A percentile compares a stretch with the other conserved stretches of the same genome.
These are phyloP conservation scores for Stomatorhinus ivindoensis DNA, from an alignment of 2,113 vertebrate genomes.

Conservation along the genomic window DNA sequence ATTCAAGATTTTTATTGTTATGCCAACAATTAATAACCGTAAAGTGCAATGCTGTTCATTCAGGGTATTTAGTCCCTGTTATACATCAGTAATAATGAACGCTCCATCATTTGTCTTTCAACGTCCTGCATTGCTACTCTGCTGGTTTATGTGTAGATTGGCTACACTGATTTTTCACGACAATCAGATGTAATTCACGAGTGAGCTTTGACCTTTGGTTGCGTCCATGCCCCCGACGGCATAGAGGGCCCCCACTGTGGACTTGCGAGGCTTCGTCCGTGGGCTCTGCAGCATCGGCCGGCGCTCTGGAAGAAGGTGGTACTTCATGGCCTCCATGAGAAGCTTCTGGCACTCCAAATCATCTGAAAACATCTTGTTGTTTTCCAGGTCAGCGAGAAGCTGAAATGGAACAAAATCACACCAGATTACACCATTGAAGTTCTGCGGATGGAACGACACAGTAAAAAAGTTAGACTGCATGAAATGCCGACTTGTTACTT, in stretches of 20 bases:
- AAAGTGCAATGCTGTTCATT: not conserved
- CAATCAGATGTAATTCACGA: not conserved
- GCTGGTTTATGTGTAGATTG: not conserved
- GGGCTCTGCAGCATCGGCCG: conserved; percentile 91
- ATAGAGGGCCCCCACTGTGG: conserved; percentile 89
- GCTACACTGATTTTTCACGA: not conserved
- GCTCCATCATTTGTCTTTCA: not conserved
- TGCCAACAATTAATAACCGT: not conserved
- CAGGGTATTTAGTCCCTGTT: not conserved
- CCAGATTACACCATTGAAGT: not conserved
- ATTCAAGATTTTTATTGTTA: not conserved
- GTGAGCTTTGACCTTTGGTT: conserved; percentile 71
- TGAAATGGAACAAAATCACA: conserved; percentile 40
- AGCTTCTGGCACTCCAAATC: conserved; percentile 93
- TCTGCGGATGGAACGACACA: not conserved
- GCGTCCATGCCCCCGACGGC: conserved; percentile 94
- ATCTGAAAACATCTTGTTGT: conserved; percentile 85
- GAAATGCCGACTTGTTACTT: not conserved
- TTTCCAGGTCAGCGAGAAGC: conserved; percentile 92
- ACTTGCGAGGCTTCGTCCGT: conserved; percentile 93
- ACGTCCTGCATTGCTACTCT: not conserved
- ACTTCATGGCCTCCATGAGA: conserved; percentile 97
- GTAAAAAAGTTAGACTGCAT: not conserved
- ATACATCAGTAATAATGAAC: not conserved
- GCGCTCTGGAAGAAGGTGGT: conserved; percentile 88